phyloP scores from a whole-genome alignment of 2,113 vertebrate species.

The Ciconia stormi region DNA sequence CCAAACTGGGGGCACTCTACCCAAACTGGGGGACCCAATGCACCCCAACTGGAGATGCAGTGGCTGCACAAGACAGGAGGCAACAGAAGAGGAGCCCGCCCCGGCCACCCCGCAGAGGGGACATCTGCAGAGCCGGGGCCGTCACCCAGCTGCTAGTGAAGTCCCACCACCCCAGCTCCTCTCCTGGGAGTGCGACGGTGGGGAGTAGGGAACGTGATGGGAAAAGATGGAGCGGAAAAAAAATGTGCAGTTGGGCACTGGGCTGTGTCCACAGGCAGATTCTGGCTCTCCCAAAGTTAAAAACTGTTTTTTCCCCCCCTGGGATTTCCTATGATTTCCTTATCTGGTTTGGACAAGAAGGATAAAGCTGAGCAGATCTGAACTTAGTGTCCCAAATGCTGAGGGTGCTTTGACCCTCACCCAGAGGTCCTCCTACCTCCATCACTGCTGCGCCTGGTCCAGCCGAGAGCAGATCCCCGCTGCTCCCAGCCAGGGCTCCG shows the following conservation, averaged over 20 bases:
- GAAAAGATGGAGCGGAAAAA: background rate
- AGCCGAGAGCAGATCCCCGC: rapidly evolving
- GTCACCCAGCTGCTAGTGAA: background rate
- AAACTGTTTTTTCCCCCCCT: rapidly evolving
- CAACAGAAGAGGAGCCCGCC: background rate
- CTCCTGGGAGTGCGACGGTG: background rate
- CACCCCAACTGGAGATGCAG: background rate
- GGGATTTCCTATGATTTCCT: background rate
- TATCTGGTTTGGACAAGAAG: background rate
- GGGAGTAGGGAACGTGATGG: background rate
- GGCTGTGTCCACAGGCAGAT: background rate
- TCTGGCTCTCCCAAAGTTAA: background rate
- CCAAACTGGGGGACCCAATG: background rate
- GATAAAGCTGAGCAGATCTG: background rate
- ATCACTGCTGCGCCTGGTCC: rapidly evolving
- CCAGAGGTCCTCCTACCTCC: background rate
- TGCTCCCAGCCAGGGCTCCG: background rate
- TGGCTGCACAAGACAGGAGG: background rate
- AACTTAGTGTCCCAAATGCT: background rate
- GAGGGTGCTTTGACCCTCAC: background rate
- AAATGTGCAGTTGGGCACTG: rapidly evolving
- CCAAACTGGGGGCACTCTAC: background rate
- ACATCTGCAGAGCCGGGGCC: background rate
- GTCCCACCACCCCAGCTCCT: background rate
- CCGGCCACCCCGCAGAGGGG: background rate